These are phyloP conservation scores for Sardina pilchardus DNA, from an alignment of 2,113 vertebrate species.

Conservation along the genomic window DNA sequence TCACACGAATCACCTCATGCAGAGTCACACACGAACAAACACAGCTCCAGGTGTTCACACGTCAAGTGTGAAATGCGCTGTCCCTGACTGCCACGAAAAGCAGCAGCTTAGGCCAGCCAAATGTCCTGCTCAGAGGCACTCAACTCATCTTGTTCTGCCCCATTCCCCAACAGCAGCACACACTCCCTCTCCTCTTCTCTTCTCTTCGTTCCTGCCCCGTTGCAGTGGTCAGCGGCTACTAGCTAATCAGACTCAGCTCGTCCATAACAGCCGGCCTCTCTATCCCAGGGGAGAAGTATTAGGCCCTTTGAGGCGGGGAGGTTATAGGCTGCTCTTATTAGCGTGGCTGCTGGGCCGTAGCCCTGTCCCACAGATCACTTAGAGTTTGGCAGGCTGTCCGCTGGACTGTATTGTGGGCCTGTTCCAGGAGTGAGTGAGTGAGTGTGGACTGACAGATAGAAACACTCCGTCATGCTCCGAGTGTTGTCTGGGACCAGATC, in stretches of 20 bases:
- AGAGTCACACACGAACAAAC: background rate
- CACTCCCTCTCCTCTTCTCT: background rate
- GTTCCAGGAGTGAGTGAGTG: background rate
- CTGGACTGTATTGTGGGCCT: background rate
- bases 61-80: background rate
- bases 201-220: background rate
- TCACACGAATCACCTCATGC: background rate
- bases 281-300: background rate
- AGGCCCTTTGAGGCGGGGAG: background rate
- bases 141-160: background rate
- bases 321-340: background rate
- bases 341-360: background rate
- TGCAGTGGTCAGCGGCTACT: background rate
- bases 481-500: background rate
- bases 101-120: background rate
- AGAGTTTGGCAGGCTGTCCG: background rate
- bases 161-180: background rate
- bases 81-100: background rate
- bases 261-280: background rate
- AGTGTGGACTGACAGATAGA: background rate
- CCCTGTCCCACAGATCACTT: background rate
- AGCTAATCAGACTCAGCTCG: background rate
- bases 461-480: background rate
- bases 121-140: background rate
- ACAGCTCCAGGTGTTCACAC: slow-evolving; percentile 13